Base-by-base conservation (phyloP, 2,113 vertebrate genomes). In the Dissostichus mawsoni region DNA sequence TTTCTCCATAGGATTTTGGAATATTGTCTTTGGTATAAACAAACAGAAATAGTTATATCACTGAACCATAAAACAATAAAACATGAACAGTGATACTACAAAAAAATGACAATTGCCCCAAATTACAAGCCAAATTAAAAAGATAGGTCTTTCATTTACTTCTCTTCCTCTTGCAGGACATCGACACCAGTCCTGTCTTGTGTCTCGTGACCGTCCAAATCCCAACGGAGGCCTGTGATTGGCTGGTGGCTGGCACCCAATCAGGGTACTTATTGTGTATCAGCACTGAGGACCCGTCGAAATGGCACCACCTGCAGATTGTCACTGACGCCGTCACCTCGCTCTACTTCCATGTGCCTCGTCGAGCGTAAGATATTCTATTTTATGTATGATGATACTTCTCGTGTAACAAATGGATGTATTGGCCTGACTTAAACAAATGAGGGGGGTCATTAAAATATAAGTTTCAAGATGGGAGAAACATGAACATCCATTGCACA, bases 191-290 rank as follows among this genome's bases (percentile, higher is more conserved):
- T 68, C 96, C 97, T 68, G 94, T 99, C 74, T 83, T 99, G 83
- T 98, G 97, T 82, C 94, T 99, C 23, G 90, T 93, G 44, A 92
- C 95, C 11, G 95, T 97, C 56, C 94, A 90, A 48, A 90, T 98
- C 88, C 92, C 95, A 29, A 56, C 84, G 12, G 95, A 97, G 83
- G 83, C 94, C 50, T 94, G 95, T 75, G 96, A 96, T 80, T 98
- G 97, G 97, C 90, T 99, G 78, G 95, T 98, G 75, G 97, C 95
- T 5, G 98, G 98, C 47, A 97, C 96, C 0, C 97, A 98, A 89
- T 95, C 95, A 36, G 98, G 98, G 18, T 93, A 92, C 33, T 90
- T 99, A 10, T 90, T 98, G 76, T 94, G 96, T 47, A 52, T 97
- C 80, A 94, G 92, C 71, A 94, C 93, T 0, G 89, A 86, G 66